phyloP scores from a whole-genome alignment of 2,888 invertebrate genomes.

The Tetragnatha montana region DNA sequence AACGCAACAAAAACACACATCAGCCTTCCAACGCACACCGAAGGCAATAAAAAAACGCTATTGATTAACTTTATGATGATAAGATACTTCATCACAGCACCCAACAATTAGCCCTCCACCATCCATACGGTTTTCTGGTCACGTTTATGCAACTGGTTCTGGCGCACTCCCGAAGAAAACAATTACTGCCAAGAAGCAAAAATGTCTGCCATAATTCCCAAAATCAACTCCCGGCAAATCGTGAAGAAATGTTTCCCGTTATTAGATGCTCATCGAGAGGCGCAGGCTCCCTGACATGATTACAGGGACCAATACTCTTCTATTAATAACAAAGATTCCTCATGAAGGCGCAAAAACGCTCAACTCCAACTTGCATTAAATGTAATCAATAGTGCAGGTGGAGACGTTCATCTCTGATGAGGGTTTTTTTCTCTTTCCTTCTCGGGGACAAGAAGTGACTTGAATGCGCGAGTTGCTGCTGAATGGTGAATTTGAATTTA shows the following conservation, averaged over 20 bases:
- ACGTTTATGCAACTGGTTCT: conserved; percentile 28
- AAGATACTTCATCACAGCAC: background rate
- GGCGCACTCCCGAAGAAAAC: background rate
- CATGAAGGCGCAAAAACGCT: background rate
- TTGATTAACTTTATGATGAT: background rate
- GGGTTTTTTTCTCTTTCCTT: background rate
- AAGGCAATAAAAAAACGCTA: background rate
- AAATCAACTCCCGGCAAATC: conserved; percentile 47
- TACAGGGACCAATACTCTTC: background rate
- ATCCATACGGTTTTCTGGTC: conserved; percentile 13
- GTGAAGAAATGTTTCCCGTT: conserved; percentile 6
- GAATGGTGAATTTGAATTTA: background rate
- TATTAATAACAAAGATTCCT: conserved; percentile 40
- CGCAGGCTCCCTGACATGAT: conserved; percentile 12
- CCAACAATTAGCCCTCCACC: background rate
- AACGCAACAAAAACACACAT: too few relatives aligned
- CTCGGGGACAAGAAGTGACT: too few relatives aligned
- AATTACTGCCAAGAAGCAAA: conserved; percentile 24
- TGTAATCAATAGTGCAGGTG: background rate
- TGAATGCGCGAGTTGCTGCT: too few relatives aligned
- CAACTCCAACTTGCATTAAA: background rate
- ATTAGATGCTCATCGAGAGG: background rate
- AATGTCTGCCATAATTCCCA: conserved; percentile 24
- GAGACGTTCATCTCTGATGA: background rate
- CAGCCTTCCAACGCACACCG: too few relatives aligned